These are phyloP conservation scores for Gephyroberyx darwinii DNA, from an alignment of 2,797 vertebrate genomes.

Conservation along the genomic window DNA sequence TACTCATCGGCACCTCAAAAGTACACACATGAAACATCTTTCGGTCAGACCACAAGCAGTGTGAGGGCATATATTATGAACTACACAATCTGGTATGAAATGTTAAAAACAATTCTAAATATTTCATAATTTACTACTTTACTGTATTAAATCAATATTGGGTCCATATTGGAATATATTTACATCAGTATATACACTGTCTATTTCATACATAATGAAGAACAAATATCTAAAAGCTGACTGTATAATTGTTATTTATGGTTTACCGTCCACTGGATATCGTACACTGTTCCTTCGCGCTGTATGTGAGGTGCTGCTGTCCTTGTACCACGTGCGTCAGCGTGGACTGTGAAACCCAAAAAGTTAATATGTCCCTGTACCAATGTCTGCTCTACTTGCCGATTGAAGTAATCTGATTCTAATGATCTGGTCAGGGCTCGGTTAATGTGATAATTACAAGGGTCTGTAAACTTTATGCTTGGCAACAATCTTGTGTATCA, in stretches of 20 bases:
- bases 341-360: conserved; percentile 8
- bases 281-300: not conserved
- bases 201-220: not conserved
- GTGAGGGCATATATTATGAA: not conserved
- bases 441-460: not conserved
- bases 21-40: conserved; percentile 4
- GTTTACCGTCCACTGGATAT: not conserved
- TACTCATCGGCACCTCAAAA: conserved; percentile 16
- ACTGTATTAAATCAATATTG: conserved; percentile 4
- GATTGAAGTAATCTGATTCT: conserved; percentile 19
- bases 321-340: conserved; percentile 22
- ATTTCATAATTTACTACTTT: not conserved
- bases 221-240: conserved; percentile 24
- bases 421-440: not conserved
- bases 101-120: not conserved
- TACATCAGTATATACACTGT: conserved; percentile 1
- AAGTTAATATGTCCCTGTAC: not conserved
- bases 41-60: not conserved
- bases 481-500: conserved; percentile 1
- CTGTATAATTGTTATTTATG: conserved; percentile 23
- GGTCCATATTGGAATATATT: conserved; percentile 24
- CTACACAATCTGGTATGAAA: not conserved
- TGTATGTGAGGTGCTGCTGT: not conserved
- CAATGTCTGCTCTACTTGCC: not conserved
- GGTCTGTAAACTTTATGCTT: conserved; percentile 14